Base-by-base conservation (phyloP, 2,113 vertebrate genomes). In the Lepidothrix coronata region DNA sequence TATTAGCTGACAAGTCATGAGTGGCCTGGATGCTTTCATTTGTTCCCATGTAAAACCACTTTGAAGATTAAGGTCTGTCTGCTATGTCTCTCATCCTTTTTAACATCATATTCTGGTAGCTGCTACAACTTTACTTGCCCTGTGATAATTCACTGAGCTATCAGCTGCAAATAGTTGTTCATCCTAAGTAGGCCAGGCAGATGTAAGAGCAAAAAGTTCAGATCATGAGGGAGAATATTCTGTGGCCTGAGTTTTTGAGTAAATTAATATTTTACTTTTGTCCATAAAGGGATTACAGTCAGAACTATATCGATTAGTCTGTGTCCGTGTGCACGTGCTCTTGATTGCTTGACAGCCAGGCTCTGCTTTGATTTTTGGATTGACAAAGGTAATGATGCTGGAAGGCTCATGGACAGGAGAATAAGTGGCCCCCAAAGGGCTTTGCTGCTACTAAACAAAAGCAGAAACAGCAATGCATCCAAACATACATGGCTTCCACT, bases 161-260 rank as follows among this genome's bases (percentile, higher is more conserved):
- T 94, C 91, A 89, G 75, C 65, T 91, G 61, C 92, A 94, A 97
- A 84, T 97, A 96, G 95, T 97, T 97, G 83, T 78, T 96, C 65
- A 96, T 87, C 58, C 68, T 94, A 87, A 85, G 63, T 65, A 92
- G 65, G 31, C 80, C 70, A 52, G 65, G 55, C 86, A 85, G 41
- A n/a, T 43, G 0, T 71, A 74, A 86, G 71, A 92, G 76, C 48
- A 96, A 80, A 93, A 97, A 97, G 96, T 93, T 96, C 90, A 88
- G 55, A 80, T 71, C 85, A 78, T 33, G 44, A 80, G 88, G 74
- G 89, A 95, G 37, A 57, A 80, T 91, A 81, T 80, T 88, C 74
- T 51, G 41, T 66, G 46, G 46, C 87, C 71, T 83, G 92, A 95
- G 67, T 86, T 96, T 95, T 86, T 88, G 57, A 87, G 78, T 96